Conservation (phyloP, 2,888 invertebrate species). For the Falcaria lacertinaria region DNA sequence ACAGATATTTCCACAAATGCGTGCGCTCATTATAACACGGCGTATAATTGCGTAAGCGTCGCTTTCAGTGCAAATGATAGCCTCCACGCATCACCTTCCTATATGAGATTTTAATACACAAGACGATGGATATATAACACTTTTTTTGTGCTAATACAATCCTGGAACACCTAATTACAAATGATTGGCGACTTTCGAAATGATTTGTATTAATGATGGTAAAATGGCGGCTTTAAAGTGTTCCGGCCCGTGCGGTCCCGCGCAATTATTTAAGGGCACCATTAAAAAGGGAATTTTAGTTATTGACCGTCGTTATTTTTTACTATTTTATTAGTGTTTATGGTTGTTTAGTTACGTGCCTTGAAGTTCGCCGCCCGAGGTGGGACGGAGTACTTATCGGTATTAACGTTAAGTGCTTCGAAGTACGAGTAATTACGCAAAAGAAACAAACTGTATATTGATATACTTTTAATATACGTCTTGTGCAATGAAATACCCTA, state of each 20-base stretch:
- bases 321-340: conserved; percentile 39
- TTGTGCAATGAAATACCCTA: too few relatives aligned
- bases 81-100: conserved; percentile 11
- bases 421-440: too few relatives aligned
- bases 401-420: too few relatives aligned
- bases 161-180: conserved; percentile 65
- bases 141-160: conserved; percentile 58
- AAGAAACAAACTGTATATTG: too few relatives aligned
- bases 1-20: conserved; percentile 21
- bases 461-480: too few relatives aligned
- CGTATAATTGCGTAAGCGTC: conserved; percentile 46
- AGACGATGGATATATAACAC: conserved; percentile 58
- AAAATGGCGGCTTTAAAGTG: conserved; percentile 60
- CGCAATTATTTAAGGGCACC: conserved; percentile 33
- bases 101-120: conserved; percentile 50
- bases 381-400: too few relatives aligned
- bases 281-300: conserved; percentile 44
- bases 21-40: conserved; percentile 18
- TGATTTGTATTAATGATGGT: conserved; percentile 70
- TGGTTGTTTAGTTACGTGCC: conserved; percentile 5
- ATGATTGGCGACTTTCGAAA: conserved; percentile 60
- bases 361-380: not conserved
- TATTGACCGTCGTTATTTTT: conserved; percentile 43
- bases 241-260: conserved; percentile 46
- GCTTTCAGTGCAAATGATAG: too few relatives aligned